A percentile compares a stretch with the other conserved stretches of the same genome.
Evolutionary conservation across 2,113 vertebrate genomes (phyloP).

Genomic region (Ameiurus melas): DNA sequence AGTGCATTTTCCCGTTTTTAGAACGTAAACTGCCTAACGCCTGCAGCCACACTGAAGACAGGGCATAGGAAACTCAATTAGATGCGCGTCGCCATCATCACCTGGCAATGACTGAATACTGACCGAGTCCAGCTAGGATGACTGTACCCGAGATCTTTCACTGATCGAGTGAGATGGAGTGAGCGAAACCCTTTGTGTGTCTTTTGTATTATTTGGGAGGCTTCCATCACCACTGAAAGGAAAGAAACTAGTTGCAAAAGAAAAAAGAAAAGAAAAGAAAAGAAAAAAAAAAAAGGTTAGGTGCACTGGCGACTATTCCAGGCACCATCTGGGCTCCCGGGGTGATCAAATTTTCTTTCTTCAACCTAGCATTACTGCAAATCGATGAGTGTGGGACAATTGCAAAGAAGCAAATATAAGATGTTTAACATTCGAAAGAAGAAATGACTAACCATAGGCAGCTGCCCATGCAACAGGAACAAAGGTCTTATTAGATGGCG

Average conservation of each 20-base stretch:
- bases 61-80: not conserved
- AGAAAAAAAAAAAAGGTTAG: not conserved
- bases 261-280: not conserved
- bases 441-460: slow-evolving; percentile 77
- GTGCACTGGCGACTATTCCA: not conserved
- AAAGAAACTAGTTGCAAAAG: not conserved
- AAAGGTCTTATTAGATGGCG: slow-evolving; percentile 80
- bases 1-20: not conserved
- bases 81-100: not conserved
- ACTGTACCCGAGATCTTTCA: slow-evolving; percentile 9
- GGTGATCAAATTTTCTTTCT: not conserved
- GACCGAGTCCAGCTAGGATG: not conserved
- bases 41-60: not conserved
- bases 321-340: not conserved
- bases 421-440: slow-evolving; percentile 8
- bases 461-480: slow-evolving; percentile 85
- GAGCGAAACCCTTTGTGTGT: not conserved
- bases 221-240: not conserved
- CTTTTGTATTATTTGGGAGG: not conserved
- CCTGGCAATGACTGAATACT: not conserved
- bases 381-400: not conserved
- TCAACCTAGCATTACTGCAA: not conserved
- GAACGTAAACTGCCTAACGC: not conserved
- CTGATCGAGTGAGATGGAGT: not conserved
- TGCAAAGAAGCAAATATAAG: not conserved